Base-by-base conservation (phyloP, 2,113 vertebrate genomes). In the Athene noctua region DNA sequence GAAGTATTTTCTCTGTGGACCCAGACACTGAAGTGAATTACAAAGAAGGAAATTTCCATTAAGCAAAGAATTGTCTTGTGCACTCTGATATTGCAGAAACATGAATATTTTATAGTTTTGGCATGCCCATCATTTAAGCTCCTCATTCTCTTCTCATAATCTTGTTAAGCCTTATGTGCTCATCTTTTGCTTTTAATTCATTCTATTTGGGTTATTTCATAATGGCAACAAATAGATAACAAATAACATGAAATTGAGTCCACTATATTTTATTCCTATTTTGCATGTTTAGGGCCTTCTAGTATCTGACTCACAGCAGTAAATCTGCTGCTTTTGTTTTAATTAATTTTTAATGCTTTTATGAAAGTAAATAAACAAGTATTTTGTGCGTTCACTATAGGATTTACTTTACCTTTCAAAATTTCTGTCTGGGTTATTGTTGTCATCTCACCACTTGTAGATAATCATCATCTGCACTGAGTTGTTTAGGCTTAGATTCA, bases 201-300 rank as follows among this genome's bases (percentile, higher is more conserved):
- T 91, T 95, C 20, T 81, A 54, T 91, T 95, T 92, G 46, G 27
- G 18, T 82, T 92, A 62, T 70, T 93, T 67, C 75, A 63, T 91
- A 96, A 78, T 68, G 40, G 63, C 40, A 96, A 91, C 44, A 95
- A 95, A 86, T 25, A 96, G 72, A 86, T 93, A 95, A 88, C n/a
- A 79, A 95, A 78, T 82, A 90, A 83, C 22, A 22, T 63, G 30
- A 86, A 93, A 78, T 75, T 85, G 5, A 2, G 29, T 47, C 57
- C 47, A 38, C 93, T 94, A 58, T 75, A 80, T 58, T 78, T 89
- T 95, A 14, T 91, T 93, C 40, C 30, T 36, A 47, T 93, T 95
- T 89, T 67, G 51, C 57, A 52, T 89, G 73, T 91, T 93, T 82
- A 55, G 11, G 23, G 12, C 34, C 34, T 86, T 86, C 65, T 80